These are phyloP conservation scores for Tauraco erythrolophus DNA, from an alignment of 2,113 vertebrate genomes.

Conservation along the genomic window DNA sequence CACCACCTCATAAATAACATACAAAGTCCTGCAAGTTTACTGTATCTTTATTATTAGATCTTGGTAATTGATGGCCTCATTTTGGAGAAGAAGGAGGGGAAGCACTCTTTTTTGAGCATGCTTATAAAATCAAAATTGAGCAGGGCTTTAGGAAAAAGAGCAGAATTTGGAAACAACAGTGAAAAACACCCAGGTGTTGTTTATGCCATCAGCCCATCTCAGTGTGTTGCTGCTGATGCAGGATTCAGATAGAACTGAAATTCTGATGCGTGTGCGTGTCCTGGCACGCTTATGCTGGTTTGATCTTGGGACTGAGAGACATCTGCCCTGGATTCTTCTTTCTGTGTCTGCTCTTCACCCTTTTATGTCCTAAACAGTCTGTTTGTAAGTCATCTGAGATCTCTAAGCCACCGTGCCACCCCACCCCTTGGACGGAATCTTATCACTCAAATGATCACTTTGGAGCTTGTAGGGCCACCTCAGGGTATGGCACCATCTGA, in stretches of 20 bases:
- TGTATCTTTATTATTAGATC: background rate
- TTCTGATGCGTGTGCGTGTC: background rate
- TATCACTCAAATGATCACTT: background rate
- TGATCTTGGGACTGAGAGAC: background rate
- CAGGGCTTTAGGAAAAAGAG: background rate
- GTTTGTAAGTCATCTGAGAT: background rate
- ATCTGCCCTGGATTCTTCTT: background rate
- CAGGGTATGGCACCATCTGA: background rate
- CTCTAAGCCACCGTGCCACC: background rate
- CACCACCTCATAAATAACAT: slow-evolving; percentile 1
- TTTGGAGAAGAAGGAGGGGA: background rate
- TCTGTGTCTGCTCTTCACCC: background rate
- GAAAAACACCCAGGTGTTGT: background rate
- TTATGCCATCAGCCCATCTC: background rate
- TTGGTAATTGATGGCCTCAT: background rate
- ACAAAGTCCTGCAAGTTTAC: background rate
- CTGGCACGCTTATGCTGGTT: background rate
- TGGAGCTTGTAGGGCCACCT: background rate
- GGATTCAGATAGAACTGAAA: background rate
- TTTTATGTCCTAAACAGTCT: background rate
- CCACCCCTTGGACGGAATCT: background rate
- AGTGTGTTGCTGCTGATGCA: background rate
- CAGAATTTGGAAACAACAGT: background rate
- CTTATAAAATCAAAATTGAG: background rate
- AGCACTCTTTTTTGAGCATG: background rate